These are phyloP conservation scores for Ceratina australensis DNA, from an alignment of 1,140 invertebrate genomes.

Conservation along the genomic window DNA sequence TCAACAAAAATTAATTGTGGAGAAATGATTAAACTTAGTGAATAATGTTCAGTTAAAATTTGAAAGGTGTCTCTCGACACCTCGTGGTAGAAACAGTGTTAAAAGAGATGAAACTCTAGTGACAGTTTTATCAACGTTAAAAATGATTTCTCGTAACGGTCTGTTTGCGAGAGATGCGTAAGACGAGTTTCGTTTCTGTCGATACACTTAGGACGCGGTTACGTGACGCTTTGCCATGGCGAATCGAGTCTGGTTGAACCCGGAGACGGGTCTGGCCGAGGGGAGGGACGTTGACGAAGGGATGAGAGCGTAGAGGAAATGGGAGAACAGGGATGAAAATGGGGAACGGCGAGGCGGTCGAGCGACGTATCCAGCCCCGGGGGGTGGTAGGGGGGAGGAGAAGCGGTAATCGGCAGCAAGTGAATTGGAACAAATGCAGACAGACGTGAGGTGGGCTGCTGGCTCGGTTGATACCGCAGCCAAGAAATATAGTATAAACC, in stretches of 20 bases:
- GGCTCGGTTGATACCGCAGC: conserved; percentile 58
- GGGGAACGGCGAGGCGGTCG: conserved; percentile 48
- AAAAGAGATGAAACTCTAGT: no score
- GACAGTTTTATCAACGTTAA: no score
- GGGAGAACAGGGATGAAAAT: conserved; percentile 66
- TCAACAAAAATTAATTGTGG: no score
- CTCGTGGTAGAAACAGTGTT: no score
- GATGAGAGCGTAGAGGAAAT: conserved; percentile 48
- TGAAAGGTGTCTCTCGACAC: no score
- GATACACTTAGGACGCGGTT: conserved; percentile 65
- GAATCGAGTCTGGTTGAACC: conserved; percentile 37
- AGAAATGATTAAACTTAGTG: no score
- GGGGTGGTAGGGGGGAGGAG: no score
- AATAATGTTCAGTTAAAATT: no score
- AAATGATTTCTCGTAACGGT: neutral
- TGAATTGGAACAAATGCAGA: conserved; percentile 74
- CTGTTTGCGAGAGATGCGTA: neutral
- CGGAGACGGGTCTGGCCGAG: conserved; percentile 25
- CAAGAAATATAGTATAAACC: conserved; percentile 66
- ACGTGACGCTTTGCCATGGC: conserved; percentile 61
- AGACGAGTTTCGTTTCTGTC: conserved; percentile 46
- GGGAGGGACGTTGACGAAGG: neutral
- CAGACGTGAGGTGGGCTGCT: conserved; percentile 67
- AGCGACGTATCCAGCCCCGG: conserved; percentile 40
- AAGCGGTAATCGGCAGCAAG: conserved; percentile 71